Evolutionary conservation across 2,113 vertebrate species (phyloP), one percentile per base, ranked within the genome.

Genomic region (Melanerpes aurifrons): DNA sequence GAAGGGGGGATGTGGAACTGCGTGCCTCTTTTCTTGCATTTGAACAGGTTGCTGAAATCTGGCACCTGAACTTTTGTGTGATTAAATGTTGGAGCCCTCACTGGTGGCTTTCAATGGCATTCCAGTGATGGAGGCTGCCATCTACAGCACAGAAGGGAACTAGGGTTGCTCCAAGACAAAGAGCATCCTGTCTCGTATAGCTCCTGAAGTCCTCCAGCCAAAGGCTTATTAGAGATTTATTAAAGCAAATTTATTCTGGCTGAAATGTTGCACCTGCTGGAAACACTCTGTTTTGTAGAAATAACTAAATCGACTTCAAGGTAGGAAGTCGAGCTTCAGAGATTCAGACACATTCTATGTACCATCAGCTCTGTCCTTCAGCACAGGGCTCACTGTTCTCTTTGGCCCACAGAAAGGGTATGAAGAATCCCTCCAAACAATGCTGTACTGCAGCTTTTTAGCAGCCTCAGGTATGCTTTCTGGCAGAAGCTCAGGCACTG

Each of bases 391-490:
- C 17, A 3, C 25, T 2, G 1, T 16, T 26, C 1, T 63, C n/a
- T 78, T 58, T 58, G 79, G 11, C 14, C 19, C 20, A 21, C 0
- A 1, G 24, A 13, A 18, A 64, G 37, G 18, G n/a, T 12, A 26
- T 5, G 22, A 45, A 61, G 62, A 73, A 76, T n/a, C 29, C 10
- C 18, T 47, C 19, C 37, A 9, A 19, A 26, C 2, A 26, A 2
- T 82, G 68, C 29, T 0, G 0, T 50, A 57, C 35, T 57, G 37
- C 45, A 66, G 64, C 8, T 45, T 43, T 74, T 58, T 64, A 50
- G 29, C 45, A 89, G 40, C 22, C 62, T 67, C 3, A 0, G 0
- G 0, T 6, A 47, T 1, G 0, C 10, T 58, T 80, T 32, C 32
- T 73, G 54, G 40, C 43, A 68, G 62, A 67, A 71, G 18, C 67